Percentiles rank a stretch among this genome's conserved stretches.
Evolutionary conservation across 2,113 vertebrate genomes (phyloP).

Genomic region (Phalacrocorax brasilianus): DNA sequence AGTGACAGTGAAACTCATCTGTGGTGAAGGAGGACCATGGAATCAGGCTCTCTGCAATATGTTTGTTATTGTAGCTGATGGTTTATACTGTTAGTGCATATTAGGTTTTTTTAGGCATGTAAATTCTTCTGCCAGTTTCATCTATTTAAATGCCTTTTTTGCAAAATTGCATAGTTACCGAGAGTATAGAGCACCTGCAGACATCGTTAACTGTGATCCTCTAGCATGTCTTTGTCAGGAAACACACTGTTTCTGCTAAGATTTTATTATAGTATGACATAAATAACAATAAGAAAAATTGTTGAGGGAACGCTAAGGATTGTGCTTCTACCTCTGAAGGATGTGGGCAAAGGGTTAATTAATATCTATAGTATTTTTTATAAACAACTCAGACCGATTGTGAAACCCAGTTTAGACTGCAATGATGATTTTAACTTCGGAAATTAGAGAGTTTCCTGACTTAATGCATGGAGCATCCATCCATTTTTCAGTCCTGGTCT

Average conservation of each 20-base stretch:
- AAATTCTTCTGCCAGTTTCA: background rate
- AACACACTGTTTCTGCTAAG: background rate
- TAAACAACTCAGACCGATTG: background rate
- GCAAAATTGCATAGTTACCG: background rate
- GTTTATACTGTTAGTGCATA: background rate
- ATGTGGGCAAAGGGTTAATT: background rate
- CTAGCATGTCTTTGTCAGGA: background rate
- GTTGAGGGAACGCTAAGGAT: background rate
- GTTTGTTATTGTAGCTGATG: background rate
- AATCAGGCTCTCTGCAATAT: background rate
- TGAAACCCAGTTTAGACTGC: background rate
- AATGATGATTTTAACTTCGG: background rate
- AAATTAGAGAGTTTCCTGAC: conserved; percentile 11
- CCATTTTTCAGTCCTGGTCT: background rate
- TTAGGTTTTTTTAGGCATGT: background rate
- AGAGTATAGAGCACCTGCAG: background rate
- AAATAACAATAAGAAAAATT: background rate
- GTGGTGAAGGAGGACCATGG: background rate
- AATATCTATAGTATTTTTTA: background rate
- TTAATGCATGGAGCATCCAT: background rate
- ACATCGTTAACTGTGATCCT: background rate
- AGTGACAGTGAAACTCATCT: background rate
- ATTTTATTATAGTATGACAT: background rate
- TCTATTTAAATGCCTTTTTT: background rate
- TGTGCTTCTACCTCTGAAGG: background rate